Percentiles rank a stretch among this genome's conserved stretches.
Conservation (phyloP, 2,888 invertebrate species). For the Polymixis lichenea region DNA sequence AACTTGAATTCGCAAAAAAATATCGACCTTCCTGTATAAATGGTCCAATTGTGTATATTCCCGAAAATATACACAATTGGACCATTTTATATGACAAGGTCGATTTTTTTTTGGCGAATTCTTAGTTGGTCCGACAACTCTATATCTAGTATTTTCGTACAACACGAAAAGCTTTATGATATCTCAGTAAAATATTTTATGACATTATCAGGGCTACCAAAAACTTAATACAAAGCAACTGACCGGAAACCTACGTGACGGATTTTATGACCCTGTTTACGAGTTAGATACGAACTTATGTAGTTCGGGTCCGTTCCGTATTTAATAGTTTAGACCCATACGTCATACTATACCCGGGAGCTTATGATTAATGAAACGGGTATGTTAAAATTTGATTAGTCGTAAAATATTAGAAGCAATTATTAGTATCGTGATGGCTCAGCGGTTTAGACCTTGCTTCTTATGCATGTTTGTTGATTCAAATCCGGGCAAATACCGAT, state of each 20-base stretch:
- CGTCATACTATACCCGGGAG: conserved; percentile 24
- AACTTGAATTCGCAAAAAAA: no score
- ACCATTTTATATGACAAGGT: no score
- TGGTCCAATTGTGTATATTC: no score
- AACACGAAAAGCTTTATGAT: conserved; percentile 18
- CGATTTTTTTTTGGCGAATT: no score
- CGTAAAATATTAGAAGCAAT: conserved; percentile 23
- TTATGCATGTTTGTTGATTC: no score
- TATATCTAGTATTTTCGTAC: no score
- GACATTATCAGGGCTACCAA: conserved; percentile 28
- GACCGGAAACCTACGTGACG: conserved; percentile 74
- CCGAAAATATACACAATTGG: no score
- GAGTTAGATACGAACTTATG: conserved; percentile 47
- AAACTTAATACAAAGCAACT: conserved; percentile 71
- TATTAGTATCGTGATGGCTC: neutral
- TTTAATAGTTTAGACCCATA: conserved; percentile 49
- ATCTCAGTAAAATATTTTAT: conserved; percentile 31
- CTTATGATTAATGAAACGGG: conserved; percentile 38
- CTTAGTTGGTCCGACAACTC: no score
- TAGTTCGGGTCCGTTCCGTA: conserved; percentile 35
- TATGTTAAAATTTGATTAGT: conserved; percentile 22
- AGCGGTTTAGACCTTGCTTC: no score
- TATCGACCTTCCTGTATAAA: no score
- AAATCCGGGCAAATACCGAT: no score
- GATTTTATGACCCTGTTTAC: conserved; percentile 76